A percentile compares a stretch with the other conserved stretches of the same genome.
Conservation (phyloP, 1,140 invertebrate species). For the Pseudomyrmex pallidus region DNA sequence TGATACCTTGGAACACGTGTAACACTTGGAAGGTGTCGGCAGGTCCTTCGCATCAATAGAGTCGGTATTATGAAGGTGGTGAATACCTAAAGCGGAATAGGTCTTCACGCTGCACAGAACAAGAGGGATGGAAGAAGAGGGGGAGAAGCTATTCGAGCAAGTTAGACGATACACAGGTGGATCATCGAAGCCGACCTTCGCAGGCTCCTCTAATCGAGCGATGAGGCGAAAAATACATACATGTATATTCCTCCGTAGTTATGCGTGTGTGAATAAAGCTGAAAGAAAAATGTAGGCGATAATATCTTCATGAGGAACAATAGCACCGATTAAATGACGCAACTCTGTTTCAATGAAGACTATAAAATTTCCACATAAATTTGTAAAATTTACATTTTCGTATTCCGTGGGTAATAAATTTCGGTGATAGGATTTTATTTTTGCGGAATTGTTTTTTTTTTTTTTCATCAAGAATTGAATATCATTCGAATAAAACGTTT, state of each 20-base stretch:
- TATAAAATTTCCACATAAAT: background rate
- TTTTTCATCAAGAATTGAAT: background rate
- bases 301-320: background rate
- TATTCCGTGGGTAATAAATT: background rate
- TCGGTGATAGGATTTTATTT: background rate
- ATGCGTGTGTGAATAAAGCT: background rate
- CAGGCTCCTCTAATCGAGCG: constrained; percentile 49
- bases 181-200: constrained; percentile 70
- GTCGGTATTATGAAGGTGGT: constrained; percentile 65
- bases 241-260: background rate
- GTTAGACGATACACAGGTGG: constrained; percentile 69
- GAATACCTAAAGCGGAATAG: constrained; percentile 60
- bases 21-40: constrained; percentile 82
- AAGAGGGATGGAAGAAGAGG: constrained; percentile 18
- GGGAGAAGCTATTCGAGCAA: constrained; percentile 54
- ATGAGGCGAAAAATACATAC: constrained; percentile 21
- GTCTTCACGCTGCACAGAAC: constrained; percentile 64
- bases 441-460: background rate
- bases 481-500: too few species aligned
- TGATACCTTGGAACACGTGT: constrained; percentile 74
- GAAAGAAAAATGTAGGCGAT: background rate
- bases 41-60: constrained; percentile 48
- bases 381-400: background rate
- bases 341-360: too few species aligned
- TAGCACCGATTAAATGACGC: background rate